A percentile compares a stretch with the other conserved stretches of the same genome.
Evolutionary conservation across 2,113 vertebrate genomes (phyloP).

Genomic region (Accipiter cooperii): DNA sequence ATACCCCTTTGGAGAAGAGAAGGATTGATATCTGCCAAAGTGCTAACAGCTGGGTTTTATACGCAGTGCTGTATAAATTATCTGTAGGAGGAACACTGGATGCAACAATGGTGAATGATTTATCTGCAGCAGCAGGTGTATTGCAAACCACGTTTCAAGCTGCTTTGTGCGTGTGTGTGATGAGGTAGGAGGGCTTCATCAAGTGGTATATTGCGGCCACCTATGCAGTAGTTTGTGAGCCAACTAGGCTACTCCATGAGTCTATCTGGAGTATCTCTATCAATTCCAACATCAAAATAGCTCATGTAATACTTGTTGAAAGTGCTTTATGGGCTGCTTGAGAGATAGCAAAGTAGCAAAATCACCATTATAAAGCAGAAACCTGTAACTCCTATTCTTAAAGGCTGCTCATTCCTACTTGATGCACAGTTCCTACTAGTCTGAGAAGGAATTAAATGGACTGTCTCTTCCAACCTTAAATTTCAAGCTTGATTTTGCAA

Average conservation of each 20-base stretch:
- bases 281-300: neutral
- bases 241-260: neutral
- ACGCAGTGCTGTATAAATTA: neutral
- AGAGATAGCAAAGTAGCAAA: neutral
- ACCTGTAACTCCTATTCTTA: neutral
- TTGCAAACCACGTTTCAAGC: neutral
- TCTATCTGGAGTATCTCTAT: neutral
- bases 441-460: neutral
- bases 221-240: neutral
- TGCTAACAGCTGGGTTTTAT: neutral
- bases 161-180: neutral
- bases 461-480: neutral
- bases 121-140: conserved; percentile 10
- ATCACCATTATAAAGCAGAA: neutral
- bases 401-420: neutral
- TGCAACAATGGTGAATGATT: neutral
- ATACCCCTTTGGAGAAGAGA: neutral
- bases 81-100: neutral
- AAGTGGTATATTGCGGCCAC: neutral
- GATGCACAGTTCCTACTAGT: neutral
- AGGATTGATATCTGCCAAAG: neutral
- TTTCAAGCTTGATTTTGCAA: neutral
- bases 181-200: neutral
- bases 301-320: neutral
- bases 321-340: neutral